A percentile compares a stretch with the other conserved stretches of the same genome.
phyloP scores from a whole-genome alignment of 2,888 invertebrate genomes.

The Lepidochitona cinerea region DNA sequence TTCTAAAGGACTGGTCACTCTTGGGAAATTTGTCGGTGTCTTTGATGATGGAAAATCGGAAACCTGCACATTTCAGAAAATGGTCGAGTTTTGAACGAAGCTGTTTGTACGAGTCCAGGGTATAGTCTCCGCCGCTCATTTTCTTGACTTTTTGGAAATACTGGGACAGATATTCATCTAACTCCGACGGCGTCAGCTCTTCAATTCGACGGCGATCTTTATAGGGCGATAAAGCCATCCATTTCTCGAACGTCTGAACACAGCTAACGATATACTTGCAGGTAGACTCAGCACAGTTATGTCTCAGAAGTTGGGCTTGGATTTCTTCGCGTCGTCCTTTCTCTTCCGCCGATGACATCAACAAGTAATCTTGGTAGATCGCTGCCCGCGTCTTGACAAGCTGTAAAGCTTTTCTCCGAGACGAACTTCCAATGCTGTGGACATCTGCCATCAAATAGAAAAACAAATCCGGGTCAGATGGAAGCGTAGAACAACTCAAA shows the following conservation, averaged over 20 bases:
- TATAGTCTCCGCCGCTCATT: neutral
- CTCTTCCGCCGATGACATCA: no score
- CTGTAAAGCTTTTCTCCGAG: no score
- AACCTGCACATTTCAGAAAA: neutral
- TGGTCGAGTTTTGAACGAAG: constrained; percentile 1
- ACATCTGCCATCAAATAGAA: no score
- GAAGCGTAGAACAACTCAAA: no score
- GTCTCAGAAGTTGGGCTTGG: neutral
- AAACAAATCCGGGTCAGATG: no score
- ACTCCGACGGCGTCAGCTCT: neutral
- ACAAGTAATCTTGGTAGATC: no score
- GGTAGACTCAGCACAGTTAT: neutral
- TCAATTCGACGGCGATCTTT: neutral
- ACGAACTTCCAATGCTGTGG: no score
- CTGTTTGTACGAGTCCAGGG: neutral
- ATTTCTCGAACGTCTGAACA: neutral
- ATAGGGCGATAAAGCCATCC: neutral
- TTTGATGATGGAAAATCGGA: neutral
- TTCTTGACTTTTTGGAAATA: neutral
- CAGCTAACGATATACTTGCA: neutral
- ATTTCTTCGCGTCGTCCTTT: neutral
- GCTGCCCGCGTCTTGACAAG: no score
- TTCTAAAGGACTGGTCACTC: no score
- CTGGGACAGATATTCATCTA: neutral
- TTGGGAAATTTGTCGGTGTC: no score